Evolutionary conservation across 2,888 invertebrate species (phyloP).

Genomic region (Eupithecia tripunctaria): DNA sequence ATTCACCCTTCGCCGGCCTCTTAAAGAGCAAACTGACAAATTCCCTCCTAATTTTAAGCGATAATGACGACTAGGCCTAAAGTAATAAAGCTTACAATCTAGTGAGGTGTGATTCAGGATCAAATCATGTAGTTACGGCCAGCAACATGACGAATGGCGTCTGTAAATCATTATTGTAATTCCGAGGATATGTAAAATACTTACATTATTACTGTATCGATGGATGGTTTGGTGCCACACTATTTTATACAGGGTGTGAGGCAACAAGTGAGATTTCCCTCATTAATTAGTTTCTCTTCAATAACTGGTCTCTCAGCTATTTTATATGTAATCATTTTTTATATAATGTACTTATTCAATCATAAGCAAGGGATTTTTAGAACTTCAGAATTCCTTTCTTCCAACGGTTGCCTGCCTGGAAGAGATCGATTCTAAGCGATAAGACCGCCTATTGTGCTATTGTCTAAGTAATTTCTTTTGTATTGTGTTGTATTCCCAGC

Average conservation of each 20-base stretch:
- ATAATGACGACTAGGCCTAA: background rate
- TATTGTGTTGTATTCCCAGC: no score
- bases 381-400: no score
- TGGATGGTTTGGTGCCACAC: slow-evolving; percentile 34
- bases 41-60: background rate
- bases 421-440: no score
- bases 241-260: slow-evolving; percentile 22
- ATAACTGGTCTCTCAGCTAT: background rate
- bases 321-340: background rate
- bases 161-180: slow-evolving; percentile 65
- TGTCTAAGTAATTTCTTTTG: no score
- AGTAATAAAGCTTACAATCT: background rate
- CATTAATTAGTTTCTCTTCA: background rate
- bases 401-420: no score
- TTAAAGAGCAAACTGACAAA: background rate
- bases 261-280: background rate
- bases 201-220: slow-evolving; percentile 42
- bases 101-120: slow-evolving; percentile 57
- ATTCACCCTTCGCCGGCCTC: no score
- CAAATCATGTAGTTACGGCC: slow-evolving; percentile 57
- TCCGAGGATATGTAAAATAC: slow-evolving; percentile 63
- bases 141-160: slow-evolving; percentile 63
- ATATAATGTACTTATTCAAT: background rate
- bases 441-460: no score
- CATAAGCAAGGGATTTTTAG: background rate